These are phyloP conservation scores for Rattus rattus DNA, from an alignment of 2,113 vertebrate species.

Conservation along the genomic window DNA sequence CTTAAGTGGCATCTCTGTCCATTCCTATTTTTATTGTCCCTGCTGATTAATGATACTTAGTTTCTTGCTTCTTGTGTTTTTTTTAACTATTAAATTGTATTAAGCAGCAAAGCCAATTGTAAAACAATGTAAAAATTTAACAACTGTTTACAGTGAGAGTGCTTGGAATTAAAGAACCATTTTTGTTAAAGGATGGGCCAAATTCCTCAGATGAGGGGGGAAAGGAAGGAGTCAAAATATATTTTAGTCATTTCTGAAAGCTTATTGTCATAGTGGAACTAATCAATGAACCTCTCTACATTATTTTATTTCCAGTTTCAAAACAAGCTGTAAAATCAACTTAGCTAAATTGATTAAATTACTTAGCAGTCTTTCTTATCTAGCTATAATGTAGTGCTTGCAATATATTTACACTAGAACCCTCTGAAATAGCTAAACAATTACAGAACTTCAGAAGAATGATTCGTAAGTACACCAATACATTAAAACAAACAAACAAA, in stretches of 20 bases:
- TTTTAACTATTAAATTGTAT: constrained; percentile 19
- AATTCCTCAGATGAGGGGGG: constrained; percentile 45
- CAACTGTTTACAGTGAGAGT: constrained; percentile 55
- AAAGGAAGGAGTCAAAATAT: constrained; percentile 53
- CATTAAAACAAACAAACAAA: neutral
- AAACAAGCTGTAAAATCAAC: constrained; percentile 79
- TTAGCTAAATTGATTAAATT: constrained; percentile 74
- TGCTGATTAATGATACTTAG: constrained; percentile 43
- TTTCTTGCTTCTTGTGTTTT: constrained; percentile 40
- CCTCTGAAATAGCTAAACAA: constrained; percentile 59
- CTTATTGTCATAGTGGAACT: constrained; percentile 80
- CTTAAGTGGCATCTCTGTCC: constrained; percentile 72
- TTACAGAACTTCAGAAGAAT: constrained; percentile 63
- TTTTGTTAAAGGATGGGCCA: constrained; percentile 66
- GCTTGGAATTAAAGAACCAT: constrained; percentile 64
- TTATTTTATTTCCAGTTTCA: constrained; percentile 79
- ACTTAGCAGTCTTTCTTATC: constrained; percentile 70
- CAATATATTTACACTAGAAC: constrained; percentile 59
- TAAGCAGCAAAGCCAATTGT: neutral
- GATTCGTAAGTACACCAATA: constrained; percentile 63
- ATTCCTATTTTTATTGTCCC: constrained; percentile 62
- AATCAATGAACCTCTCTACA: constrained; percentile 65
- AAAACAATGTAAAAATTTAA: constrained; percentile 76
- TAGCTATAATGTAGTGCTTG: constrained; percentile 66
- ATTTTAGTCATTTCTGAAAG: constrained; percentile 71